Percentiles rank a stretch among this genome's conserved stretches.
Evolutionary conservation across 2,797 vertebrate genomes (phyloP).

Genomic region (Myotis pilosus): DNA sequence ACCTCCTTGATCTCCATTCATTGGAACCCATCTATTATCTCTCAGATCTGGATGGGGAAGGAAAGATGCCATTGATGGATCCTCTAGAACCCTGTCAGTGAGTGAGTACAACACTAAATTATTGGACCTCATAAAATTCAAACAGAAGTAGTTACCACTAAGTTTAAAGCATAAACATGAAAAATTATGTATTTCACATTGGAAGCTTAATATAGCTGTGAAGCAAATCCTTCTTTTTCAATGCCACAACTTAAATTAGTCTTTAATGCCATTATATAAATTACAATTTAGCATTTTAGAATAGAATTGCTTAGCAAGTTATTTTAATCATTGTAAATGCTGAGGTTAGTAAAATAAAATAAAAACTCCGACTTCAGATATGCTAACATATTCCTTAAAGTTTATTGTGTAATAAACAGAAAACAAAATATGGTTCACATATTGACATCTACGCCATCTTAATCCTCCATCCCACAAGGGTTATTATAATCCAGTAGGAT

Average conservation of each 20-base stretch:
- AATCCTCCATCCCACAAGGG: neutral
- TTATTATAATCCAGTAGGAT: neutral
- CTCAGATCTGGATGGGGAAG: neutral
- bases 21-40: neutral
- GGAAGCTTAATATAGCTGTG: neutral
- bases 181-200: neutral
- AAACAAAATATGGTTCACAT: slow-evolving; percentile 12
- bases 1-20: neutral
- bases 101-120: neutral
- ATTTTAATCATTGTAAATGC: neutral
- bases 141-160: neutral
- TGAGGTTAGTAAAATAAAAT: slow-evolving; percentile 17
- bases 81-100: neutral
- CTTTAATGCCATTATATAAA: neutral
- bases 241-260: neutral
- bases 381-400: neutral
- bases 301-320: slow-evolving; percentile 8
- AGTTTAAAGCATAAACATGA: neutral
- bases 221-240: neutral
- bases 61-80: neutral
- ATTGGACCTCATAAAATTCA: neutral
- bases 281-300: neutral
- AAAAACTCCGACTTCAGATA: slow-evolving; percentile 8
- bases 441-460: neutral
- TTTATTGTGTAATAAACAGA: neutral